phyloP scores from a whole-genome alignment of 1,140 invertebrate species.

The Papilio polytes region DNA sequence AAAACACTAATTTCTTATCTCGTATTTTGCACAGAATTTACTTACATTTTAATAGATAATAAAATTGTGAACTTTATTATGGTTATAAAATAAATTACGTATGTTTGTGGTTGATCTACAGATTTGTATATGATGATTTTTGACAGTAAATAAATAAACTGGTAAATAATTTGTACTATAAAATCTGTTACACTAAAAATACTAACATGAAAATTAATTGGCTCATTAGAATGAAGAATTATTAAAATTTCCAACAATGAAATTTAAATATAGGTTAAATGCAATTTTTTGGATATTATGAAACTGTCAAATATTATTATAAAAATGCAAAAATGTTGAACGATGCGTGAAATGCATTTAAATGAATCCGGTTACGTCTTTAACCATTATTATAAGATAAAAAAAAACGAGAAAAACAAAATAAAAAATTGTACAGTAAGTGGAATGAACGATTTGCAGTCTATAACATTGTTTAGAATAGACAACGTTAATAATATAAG shows the following conservation, averaged over 20 bases:
- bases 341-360: conserved; percentile 33
- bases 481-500: neutral
- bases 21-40: conserved; percentile 38
- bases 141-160: neutral
- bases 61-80: conserved; percentile 12
- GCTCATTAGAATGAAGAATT: too few relatives aligned
- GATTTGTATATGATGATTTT: neutral
- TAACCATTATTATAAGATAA: conserved; percentile 30
- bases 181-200: too few relatives aligned
- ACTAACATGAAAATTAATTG: too few relatives aligned
- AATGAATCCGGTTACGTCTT: conserved; percentile 10
- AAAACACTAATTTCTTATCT: conserved; percentile 17
- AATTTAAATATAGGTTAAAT: neutral
- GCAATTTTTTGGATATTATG: neutral
- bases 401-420: conserved; percentile 33
- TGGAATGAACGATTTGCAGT: neutral
- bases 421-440: conserved; percentile 35
- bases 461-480: neutral
- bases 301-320: neutral
- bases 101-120: conserved; percentile 25
- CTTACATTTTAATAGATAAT: neutral
- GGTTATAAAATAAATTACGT: conserved; percentile 2
- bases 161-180: neutral
- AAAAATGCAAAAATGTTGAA: neutral
- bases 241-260: neutral